Percentiles rank a stretch among this genome's conserved stretches.
phyloP scores from a whole-genome alignment of 2,888 invertebrate species.

The Lithophane leautieri region DNA sequence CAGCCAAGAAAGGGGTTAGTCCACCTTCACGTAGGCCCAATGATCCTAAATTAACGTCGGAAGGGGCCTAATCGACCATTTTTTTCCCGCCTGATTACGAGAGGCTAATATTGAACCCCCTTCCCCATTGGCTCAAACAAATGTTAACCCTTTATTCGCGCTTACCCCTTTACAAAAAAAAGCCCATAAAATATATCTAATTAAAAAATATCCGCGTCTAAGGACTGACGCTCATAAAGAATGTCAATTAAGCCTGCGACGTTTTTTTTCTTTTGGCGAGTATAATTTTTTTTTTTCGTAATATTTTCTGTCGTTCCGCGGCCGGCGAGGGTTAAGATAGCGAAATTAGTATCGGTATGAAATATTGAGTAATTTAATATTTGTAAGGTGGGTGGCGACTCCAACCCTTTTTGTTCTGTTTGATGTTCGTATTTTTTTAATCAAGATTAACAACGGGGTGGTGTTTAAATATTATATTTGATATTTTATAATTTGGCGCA shows the following conservation, averaged over 20 bases:
- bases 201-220: slow-evolving; percentile 91
- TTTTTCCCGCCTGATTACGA: slow-evolving; percentile 90
- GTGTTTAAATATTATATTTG: slow-evolving; percentile 55
- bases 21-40: slow-evolving; percentile 84
- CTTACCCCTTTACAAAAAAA: slow-evolving; percentile 89
- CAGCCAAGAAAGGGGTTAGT: slow-evolving; percentile 70
- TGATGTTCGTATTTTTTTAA: slow-evolving; percentile 73
- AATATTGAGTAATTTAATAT: slow-evolving; percentile 90
- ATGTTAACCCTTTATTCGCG: slow-evolving; percentile 89
- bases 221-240: slow-evolving; percentile 91
- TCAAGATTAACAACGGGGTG: slow-evolving; percentile 71
- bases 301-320: slow-evolving; percentile 88
- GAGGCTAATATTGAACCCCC: slow-evolving; percentile 89
- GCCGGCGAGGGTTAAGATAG: slow-evolving; percentile 89
- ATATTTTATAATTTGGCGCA: slow-evolving; percentile 60
- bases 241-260: slow-evolving; percentile 90
- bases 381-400: slow-evolving; percentile 73
- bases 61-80: slow-evolving; percentile 89
- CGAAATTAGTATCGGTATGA: slow-evolving; percentile 90
- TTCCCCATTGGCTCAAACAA: slow-evolving; percentile 86
- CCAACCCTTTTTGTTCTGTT: slow-evolving; percentile 67
- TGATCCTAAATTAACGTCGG: slow-evolving; percentile 89
- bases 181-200: slow-evolving; percentile 91
- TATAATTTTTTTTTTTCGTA: slow-evolving; percentile 82
- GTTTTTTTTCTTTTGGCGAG: slow-evolving; percentile 81